Percentiles rank a stretch among this genome's conserved stretches.
Conservation (phyloP, 2,797 vertebrate genomes). For the Lycodopsis pacificus region DNA sequence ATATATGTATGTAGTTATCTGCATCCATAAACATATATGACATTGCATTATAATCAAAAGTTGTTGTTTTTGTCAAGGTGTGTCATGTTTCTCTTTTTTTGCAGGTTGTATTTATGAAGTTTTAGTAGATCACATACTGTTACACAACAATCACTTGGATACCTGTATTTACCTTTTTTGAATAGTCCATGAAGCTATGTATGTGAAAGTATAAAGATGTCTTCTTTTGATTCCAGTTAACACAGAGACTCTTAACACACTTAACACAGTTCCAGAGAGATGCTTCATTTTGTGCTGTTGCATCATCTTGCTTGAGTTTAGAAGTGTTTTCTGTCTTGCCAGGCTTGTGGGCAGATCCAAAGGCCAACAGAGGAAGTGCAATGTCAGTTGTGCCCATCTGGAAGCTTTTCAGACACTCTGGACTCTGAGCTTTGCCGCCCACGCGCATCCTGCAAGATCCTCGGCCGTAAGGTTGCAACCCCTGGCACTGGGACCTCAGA, state of each 20-base stretch:
- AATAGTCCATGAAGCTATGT: neutral
- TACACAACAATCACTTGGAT: conserved; percentile 7
- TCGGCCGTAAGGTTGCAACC: conserved; percentile 73
- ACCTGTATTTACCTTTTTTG: neutral
- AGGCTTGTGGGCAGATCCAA: conserved; percentile 81
- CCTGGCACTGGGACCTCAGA: conserved; percentile 80
- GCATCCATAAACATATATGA: neutral
- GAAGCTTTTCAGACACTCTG: conserved; percentile 85
- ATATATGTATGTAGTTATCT: conserved; percentile 1
- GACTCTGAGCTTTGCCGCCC: conserved; percentile 80
- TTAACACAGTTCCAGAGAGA: neutral
- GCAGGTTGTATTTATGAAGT: conserved; percentile 5
- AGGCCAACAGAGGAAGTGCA: conserved; percentile 62
- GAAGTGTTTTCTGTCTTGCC: conserved; percentile 22
- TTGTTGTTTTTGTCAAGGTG: neutral
- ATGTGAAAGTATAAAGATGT: neutral
- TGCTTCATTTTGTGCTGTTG: neutral
- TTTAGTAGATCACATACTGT: conserved; percentile 9
- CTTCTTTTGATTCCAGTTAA: conserved; percentile 11
- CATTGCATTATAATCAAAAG: too few species aligned
- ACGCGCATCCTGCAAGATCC: conserved; percentile 82
- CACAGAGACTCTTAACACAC: neutral
- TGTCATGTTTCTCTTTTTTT: conserved; percentile 5
- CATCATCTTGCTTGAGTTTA: conserved; percentile 15
- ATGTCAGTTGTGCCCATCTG: conserved; percentile 85